Evolutionary conservation across 2,797 vertebrate genomes (phyloP).

Genomic region (Onychomys arenicola): DNA sequence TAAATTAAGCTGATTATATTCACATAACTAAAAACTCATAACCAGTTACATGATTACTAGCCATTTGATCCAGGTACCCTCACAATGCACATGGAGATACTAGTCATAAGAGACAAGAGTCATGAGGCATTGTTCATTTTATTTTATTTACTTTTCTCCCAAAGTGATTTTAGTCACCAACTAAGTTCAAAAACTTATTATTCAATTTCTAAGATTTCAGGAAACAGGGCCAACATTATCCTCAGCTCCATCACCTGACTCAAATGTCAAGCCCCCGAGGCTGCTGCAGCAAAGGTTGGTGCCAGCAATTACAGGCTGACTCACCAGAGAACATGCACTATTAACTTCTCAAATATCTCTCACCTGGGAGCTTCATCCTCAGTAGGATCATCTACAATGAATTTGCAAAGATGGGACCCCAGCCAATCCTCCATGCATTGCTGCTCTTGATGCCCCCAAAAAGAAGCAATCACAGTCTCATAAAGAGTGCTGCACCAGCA

Average conservation of each 20-base stretch:
- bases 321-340: slow-evolving; percentile 66
- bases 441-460: not conserved
- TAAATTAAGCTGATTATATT: slow-evolving; percentile 40
- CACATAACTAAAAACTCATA: slow-evolving; percentile 32
- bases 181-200: slow-evolving; percentile 46
- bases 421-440: not conserved
- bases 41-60: slow-evolving; percentile 22
- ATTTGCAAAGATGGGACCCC: slow-evolving; percentile 6
- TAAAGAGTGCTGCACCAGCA: fast-evolving
- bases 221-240: slow-evolving; percentile 13
- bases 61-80: not conserved
- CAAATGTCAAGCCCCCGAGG: slow-evolving; percentile 59
- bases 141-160: not conserved
- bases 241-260: slow-evolving; percentile 73
- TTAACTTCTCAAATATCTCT: slow-evolving; percentile 72
- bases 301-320: slow-evolving; percentile 70
- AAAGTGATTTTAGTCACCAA: slow-evolving; percentile 41
- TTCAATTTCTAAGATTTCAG: slow-evolving; percentile 54
- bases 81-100: not conserved
- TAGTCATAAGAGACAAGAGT: not conserved
- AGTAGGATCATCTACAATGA: slow-evolving; percentile 56
- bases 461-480: slow-evolving; percentile 12
- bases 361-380: slow-evolving; percentile 64
- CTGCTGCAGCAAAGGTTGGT: slow-evolving; percentile 53
- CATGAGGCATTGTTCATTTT: not conserved